These are phyloP conservation scores for Cryptotis parvus DNA, from an alignment of 2,113 vertebrate genomes.

Conservation along the genomic window DNA sequence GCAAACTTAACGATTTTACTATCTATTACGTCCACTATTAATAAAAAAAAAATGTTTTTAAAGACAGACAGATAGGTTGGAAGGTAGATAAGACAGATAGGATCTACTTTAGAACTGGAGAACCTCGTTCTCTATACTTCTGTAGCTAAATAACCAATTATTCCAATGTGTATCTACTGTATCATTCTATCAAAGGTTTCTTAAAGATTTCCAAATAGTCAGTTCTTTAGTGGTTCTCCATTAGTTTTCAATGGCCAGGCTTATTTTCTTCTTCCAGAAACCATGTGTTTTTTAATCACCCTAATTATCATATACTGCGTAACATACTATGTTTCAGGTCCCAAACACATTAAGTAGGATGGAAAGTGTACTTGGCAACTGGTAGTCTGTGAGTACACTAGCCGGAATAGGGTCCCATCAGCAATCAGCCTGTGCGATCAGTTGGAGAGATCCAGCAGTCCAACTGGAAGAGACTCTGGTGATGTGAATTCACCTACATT, in stretches of 20 bases:
- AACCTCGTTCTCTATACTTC: neutral
- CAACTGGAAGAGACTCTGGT: slow-evolving; percentile 40
- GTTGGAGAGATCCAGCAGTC: neutral
- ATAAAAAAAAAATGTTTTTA: too few species aligned
- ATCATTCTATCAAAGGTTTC: slow-evolving; percentile 16
- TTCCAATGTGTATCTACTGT: neutral
- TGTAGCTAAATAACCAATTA: neutral
- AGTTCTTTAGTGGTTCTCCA: neutral
- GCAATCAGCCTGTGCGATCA: neutral
- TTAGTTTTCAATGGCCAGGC: slow-evolving; percentile 3
- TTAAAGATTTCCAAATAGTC: neutral
- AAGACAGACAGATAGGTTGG: neutral
- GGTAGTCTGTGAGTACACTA: neutral
- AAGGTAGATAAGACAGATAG: neutral
- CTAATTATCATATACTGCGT: neutral
- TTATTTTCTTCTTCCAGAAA: slow-evolving; percentile 47
- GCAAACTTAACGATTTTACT: slow-evolving; percentile 5
- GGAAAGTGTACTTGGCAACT: neutral
- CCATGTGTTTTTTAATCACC: neutral
- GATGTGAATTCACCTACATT: slow-evolving; percentile 11
- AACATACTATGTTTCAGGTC: neutral
- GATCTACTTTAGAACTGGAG: neutral
- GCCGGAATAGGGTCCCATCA: neutral
- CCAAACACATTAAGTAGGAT: neutral
- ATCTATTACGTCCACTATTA: too few species aligned